phyloP scores from a whole-genome alignment of 2,797 vertebrate genomes.

The Gymnothorax javanicus region DNA sequence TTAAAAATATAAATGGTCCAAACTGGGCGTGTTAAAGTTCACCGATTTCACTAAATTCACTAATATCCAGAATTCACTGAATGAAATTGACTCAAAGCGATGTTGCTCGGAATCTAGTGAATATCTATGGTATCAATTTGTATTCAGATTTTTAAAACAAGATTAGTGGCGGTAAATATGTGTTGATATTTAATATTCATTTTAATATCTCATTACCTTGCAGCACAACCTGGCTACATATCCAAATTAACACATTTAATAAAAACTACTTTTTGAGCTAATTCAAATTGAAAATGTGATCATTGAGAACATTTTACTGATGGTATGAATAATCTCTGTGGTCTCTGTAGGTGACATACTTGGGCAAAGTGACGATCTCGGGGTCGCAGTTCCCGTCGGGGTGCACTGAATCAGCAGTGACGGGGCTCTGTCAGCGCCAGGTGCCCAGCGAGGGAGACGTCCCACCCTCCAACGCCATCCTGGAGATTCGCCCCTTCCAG shows the following conservation, averaged over 20 bases:
- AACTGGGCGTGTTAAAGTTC: no score
- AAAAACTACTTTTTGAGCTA: neutral
- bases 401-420: conserved; percentile 94
- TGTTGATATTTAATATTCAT: no score
- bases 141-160: no score
- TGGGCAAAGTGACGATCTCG: conserved; percentile 91
- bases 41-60: no score
- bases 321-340: conserved; percentile 45
- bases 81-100: no score
- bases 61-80: no score
- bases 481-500: conserved; percentile 98
- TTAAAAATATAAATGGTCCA: no score
- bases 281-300: neutral
- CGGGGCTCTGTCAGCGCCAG: conserved; percentile 87
- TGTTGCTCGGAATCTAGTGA: no score
- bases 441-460: conserved; percentile 76
- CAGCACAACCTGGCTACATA: no score
- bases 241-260: neutral
- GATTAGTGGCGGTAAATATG: no score
- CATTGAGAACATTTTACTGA: neutral
- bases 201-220: no score
- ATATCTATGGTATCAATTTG: no score
- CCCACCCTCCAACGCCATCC: conserved; percentile 77
- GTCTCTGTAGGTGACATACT: conserved; percentile 85
- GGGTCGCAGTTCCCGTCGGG: conserved; percentile 93